Evolutionary conservation across 2,113 vertebrate genomes (phyloP), one percentile per base, ranked within the genome.

Genomic region (Gavialis gangeticus): DNA sequence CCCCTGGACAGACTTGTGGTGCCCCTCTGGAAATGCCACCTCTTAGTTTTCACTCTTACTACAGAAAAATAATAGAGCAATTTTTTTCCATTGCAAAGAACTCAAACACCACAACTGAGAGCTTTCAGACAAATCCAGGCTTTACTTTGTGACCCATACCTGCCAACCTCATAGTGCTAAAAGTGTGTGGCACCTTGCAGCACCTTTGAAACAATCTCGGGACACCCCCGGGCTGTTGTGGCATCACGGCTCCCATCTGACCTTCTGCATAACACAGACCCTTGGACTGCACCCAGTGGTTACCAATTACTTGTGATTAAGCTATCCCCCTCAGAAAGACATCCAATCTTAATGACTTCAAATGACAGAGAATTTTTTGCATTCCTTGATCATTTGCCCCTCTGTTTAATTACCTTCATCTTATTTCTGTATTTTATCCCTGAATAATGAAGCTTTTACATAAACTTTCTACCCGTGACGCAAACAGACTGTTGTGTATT

Each of bases 241-340:
- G 46, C 46, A 46, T 46, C 46, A 46, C 46, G 7, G 46, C 8
- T 46, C 46, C 9, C 7, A 7, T 46, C 46, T 0, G 0, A 5
- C 3, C 0, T 25, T 12, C 59, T 59, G 8, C 15, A 3, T 12
- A 24, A 34, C 46, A 34, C 63, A 57, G 75, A 82, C 16, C 46
- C 54, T 34, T 4, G 56, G 37, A 10, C 69, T 59, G 34, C 16
- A 6, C 21, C 59, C 28, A 24, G 46, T 82, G 60, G 66, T 75
- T 89, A 28, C 30, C n/a, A 10, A 46, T 46, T 46, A 21, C 1
- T 0, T 10, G 27, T 92, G 59, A 69, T 89, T 82, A 67, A 73
- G 34, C 7, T 58, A 59, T 24, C 22, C 54, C 30, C 87, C 57
- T 79, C 76, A 8, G 22, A 57, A 82, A 93, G 64, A 37, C 55